Percentiles rank a stretch among this genome's conserved stretches.
Conservation (phyloP, 2,797 vertebrate genomes). For the Thaleichthys pacificus region DNA sequence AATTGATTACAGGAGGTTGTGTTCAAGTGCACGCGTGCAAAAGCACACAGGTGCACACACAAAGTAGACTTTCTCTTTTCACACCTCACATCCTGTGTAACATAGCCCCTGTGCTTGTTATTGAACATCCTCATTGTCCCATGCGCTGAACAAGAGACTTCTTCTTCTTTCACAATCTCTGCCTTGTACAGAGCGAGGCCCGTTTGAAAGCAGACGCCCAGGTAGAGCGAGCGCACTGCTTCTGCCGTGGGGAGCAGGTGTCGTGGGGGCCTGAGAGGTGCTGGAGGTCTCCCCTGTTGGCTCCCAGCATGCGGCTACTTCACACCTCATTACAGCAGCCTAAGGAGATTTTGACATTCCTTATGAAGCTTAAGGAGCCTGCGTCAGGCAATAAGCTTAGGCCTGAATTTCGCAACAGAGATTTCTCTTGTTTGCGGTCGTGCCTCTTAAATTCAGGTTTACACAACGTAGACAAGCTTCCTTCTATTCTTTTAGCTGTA, state of each 20-base stretch:
- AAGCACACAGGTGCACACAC: background rate
- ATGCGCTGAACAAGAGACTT: background rate
- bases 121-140: background rate
- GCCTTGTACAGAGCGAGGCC: slow-evolving; percentile 24
- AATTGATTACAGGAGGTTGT: background rate
- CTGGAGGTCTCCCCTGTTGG: background rate
- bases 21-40: background rate
- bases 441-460: background rate
- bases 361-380: slow-evolving; percentile 41
- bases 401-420: slow-evolving; percentile 17
- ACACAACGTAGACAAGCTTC: background rate
- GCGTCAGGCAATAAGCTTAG: slow-evolving; percentile 33
- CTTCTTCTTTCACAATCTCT: slow-evolving; percentile 1
- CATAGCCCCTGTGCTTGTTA: background rate
- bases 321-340: slow-evolving; percentile 56
- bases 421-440: background rate
- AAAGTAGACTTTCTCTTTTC: too few relatives aligned
- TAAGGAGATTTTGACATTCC: slow-evolving; percentile 52
- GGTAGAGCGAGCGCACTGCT: slow-evolving; percentile 22
- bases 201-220: slow-evolving; percentile 19
- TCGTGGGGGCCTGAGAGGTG: slow-evolving; percentile 43
- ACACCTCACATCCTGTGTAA: too few relatives aligned
- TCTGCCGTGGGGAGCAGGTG: slow-evolving; percentile 23
- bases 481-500: slow-evolving; percentile 14
- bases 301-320: slow-evolving; percentile 33